Conservation (phyloP, 1,140 invertebrate genomes). For the Agrypnia vestita region DNA sequence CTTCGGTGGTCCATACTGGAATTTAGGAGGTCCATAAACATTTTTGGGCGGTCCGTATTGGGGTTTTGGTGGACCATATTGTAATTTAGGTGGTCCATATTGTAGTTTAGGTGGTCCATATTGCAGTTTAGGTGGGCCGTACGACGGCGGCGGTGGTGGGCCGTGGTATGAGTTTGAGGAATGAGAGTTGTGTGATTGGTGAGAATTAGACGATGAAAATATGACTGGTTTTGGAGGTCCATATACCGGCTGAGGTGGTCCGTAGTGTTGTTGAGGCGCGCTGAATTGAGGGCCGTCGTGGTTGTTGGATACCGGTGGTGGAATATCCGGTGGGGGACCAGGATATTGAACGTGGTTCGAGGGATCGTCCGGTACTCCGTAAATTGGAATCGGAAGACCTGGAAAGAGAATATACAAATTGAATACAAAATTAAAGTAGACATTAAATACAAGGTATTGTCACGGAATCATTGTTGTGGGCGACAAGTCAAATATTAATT, state of each 20-base stretch:
- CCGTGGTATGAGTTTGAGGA: conserved; percentile 58
- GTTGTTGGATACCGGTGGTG: conserved; percentile 62
- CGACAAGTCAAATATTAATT: no score
- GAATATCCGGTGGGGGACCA: conserved; percentile 69
- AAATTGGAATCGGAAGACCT: conserved; percentile 71
- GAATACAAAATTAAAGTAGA: no score
- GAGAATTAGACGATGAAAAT: neutral
- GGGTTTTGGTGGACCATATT: conserved; percentile 67
- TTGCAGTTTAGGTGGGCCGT: conserved; percentile 55
- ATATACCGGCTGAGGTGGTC: conserved; percentile 61
- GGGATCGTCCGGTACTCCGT: conserved; percentile 72
- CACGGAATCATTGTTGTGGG: no score
- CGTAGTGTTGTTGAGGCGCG: conserved; percentile 62
- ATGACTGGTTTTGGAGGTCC: conserved; percentile 56
- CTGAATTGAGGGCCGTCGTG: conserved; percentile 48
- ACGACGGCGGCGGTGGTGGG: conserved; percentile 52
- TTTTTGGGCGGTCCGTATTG: conserved; percentile 66
- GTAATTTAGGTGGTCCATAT: conserved; percentile 66
- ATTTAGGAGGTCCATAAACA: conserved; percentile 69
- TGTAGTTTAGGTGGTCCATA: conserved; percentile 61
- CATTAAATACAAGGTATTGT: no score
- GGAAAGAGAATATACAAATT: conserved; percentile 23
- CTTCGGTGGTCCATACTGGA: conserved; percentile 66
- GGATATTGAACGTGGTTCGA: conserved; percentile 69
- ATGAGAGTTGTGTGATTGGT: conserved; percentile 53